Evolutionary conservation across 2,888 invertebrate species (phyloP), one percentile per base, ranked within the genome.

Genomic region (Aporophyla lueneburgensis): DNA sequence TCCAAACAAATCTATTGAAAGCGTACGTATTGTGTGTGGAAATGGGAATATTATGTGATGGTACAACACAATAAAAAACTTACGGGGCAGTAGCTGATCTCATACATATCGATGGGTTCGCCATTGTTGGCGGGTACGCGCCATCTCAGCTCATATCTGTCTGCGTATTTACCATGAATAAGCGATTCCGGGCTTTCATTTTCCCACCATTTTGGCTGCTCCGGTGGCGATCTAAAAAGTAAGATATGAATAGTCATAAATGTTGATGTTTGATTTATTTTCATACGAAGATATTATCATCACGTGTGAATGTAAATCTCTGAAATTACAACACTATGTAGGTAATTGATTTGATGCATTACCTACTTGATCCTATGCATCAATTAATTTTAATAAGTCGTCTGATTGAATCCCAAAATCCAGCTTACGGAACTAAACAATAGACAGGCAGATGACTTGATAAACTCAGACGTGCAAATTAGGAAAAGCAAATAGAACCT

Each of bases 101-200:
- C 97, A 94, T 99, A 99, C 93, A 97, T 97, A 91, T 98, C 98
- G 90, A 99, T 99, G 46, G 98, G 98, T 94, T 98, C 98, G 14
- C 99, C 99, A 94, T 99, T 99, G 92, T 99, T 98, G 70, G 98
- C 97, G 0, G 99, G 99, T 70, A 98, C 97, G 89, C 97, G 97
- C 99, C 99, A 99, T 91, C 98, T 97, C 33, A 99, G 93, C 91
- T 98, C 98, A 92, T 97, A 99, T 91, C 98, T 98, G 94, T 98
- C 98, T 46, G 98, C 98, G 93, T 97, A 98, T 61, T 94, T 96
- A 73, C 96, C 96, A 86, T 96, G 95, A 75, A 94, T 92, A 72
- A 96, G 92, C 19, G 96, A 96, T 91, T 96, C 96, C 5, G 96
- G 93, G 76, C 93, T 96, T 51, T 94, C 88, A 49, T 93, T 89